These are phyloP conservation scores for Heloderma charlesbogerti DNA, from an alignment of 2,113 vertebrate genomes.

Conservation along the genomic window DNA sequence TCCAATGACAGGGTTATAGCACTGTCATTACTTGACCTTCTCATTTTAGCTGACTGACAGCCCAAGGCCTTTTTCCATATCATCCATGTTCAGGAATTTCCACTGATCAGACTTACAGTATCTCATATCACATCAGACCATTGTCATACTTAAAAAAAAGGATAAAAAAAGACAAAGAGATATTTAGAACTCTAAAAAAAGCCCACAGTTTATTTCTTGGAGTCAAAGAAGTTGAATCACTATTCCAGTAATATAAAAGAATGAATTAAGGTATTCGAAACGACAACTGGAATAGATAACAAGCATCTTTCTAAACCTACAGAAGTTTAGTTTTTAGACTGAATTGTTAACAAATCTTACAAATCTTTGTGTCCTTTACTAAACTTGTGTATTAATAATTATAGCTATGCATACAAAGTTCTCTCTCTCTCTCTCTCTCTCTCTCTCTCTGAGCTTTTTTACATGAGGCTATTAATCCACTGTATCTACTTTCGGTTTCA, in stretches of 20 bases:
- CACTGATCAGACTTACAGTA: conserved; percentile 57
- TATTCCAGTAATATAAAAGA: not conserved
- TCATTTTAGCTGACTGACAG: conserved; percentile 37
- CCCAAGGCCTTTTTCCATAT: conserved; percentile 77
- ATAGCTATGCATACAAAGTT: not conserved
- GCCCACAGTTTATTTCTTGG: conserved; percentile 19
- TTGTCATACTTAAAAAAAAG: not conserved
- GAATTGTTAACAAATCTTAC: not conserved
- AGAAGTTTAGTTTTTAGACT: not conserved
- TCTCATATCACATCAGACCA: fast-evolving
- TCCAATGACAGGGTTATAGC: conserved; percentile 25
- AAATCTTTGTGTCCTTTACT: not conserved
- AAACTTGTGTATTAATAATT: not conserved
- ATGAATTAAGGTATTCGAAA: not conserved
- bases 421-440: too few relatives aligned
- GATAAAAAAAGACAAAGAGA: not conserved
- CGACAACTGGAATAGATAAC: not conserved
- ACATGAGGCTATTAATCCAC: too few relatives aligned
- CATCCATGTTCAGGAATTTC: conserved; percentile 70
- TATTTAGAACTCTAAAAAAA: not conserved
- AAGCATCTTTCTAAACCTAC: not conserved
- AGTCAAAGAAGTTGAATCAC: not conserved
- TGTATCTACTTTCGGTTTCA: too few relatives aligned
- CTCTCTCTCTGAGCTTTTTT: too few relatives aligned
- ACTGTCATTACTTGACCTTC: conserved; percentile 40